These are phyloP conservation scores for Sebastes aleutianus DNA, from an alignment of 2,797 vertebrate species.

Conservation along the genomic window DNA sequence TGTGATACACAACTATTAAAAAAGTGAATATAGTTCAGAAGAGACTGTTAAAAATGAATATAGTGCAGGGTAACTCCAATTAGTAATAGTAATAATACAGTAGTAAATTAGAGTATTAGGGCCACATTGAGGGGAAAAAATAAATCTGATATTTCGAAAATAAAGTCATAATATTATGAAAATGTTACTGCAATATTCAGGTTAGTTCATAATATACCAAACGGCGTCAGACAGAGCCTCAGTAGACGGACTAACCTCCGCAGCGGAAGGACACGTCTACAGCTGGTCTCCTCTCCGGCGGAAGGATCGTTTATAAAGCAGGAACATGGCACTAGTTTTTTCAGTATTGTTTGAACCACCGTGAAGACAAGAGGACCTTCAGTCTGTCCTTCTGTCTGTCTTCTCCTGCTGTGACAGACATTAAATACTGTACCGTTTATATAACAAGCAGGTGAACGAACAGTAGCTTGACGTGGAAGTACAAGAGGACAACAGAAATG, in stretches of 20 bases:
- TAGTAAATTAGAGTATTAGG: too few relatives aligned
- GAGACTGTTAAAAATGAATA: too few relatives aligned
- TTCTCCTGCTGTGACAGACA: neutral
- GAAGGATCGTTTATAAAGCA: constrained; percentile 23
- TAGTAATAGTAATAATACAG: too few relatives aligned
- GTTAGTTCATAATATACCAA: neutral
- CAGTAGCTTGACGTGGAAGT: neutral
- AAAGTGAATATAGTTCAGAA: too few relatives aligned
- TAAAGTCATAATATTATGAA: too few relatives aligned
- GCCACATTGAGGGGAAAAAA: too few relatives aligned
- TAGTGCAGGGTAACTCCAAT: too few relatives aligned
- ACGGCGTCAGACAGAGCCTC: neutral
- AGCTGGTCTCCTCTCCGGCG: constrained; percentile 1
- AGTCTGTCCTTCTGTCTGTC: too few relatives aligned
- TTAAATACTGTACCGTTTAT: neutral
- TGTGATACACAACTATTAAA: too few relatives aligned
- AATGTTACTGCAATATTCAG: neutral
- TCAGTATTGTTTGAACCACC: constrained; percentile 23
- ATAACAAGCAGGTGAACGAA: neutral
- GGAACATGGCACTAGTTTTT: neutral
- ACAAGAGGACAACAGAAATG: neutral
- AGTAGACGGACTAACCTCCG: constrained; percentile 40
- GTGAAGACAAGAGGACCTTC: rapidly evolving
- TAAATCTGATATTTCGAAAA: too few relatives aligned
- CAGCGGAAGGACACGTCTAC: constrained; percentile 46